Base-by-base conservation (phyloP, 2,888 invertebrate genomes). In the Drosophila helvetica region DNA sequence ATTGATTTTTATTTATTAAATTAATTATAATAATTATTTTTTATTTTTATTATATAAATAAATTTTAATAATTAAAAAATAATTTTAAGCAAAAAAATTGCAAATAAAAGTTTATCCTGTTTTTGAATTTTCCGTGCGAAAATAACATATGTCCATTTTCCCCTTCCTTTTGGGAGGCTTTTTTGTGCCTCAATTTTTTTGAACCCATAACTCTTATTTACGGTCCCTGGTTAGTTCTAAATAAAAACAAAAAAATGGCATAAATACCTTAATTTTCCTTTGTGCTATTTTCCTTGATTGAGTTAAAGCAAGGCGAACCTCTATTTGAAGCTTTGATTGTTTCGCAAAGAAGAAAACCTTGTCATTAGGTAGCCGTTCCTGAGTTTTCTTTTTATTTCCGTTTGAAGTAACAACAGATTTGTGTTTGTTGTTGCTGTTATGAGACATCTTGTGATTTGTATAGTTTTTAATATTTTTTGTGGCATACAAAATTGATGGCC, bases 311-410 rank as follows among this genome's bases (percentile, higher is more conserved):
- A 72, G 71, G 45, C 72, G 59, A 33, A 72, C 72, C 46, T 72
- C 72, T 27, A 72, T 72, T 59, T 72, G 72, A 4, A 72, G 72
- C 51, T 72, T 72, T 30, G 72, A 72, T 72, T 72, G 72, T 33
- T 71, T 72, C 38, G 72, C 55, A 17, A 72, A 72, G 43, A 72
- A 72, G 17, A 52, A 42, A 33, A 43, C 42, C 6, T 59, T 60
- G 10, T 68, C 60, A 17, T 50, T 60, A 19, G 0, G 18, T 66
- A 56, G 8, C 65, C 65, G 15, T 55, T 65, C 27, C 47, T 25
- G 15, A 12, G 22, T n/a, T 17, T 45, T 42, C 48, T 47, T 55
- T 7, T 43, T 56, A 47, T 42, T 38, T 15, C 15, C 38, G 15
- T 15, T 38, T 38, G 38, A 38, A 38, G 4, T 7, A 38, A 6